Base-by-base conservation (phyloP, 2,113 vertebrate genomes). In the Promerops cafer region DNA sequence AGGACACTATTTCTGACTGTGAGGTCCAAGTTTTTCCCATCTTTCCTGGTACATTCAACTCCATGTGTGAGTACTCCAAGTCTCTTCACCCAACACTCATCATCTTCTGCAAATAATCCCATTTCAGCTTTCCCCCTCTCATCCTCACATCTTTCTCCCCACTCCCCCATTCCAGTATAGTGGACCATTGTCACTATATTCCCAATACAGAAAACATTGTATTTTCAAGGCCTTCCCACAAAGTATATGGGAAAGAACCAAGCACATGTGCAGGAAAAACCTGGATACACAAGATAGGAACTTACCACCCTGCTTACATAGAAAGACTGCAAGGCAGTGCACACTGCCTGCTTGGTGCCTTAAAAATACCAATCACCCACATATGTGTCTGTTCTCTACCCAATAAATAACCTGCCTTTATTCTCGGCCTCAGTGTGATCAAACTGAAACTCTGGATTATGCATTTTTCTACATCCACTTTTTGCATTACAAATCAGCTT, bases 401-500 rank as follows among this genome's bases (percentile, higher is more conserved):
- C 81, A 68, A 5, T 42, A 91, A 71, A 91, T 56, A 88, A 72
- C 54, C 56, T 87, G 75, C 45, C 74, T 92, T 89, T 44, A 76
- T 94, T 87, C 91, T 61, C 23, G 9, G 89, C 45, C 64, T 72
- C 42, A 24, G 5, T 10, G 13, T 47, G 50, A 93, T 74, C 87
- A 77, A 93, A 93, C 64, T n/a, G 63, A 70, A 94, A 80, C 53
- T 93, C 15, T 57, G 66, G 78, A 49, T 79, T 57, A 35, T 44
- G 50, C 66, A n/a, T 77, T 95, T 76, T 85, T 84, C 87, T 63
- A 49, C 74, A 87, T 91, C 35, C 68, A 83, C 66, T 87, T 70
- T 91, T 42, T 88, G 94, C 94, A 93, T 97, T 61, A 93, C 92
- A 94, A 81, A 93, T 92, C 64, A 93, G 59, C 33, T 57, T 49